phyloP scores from a whole-genome alignment of 2,113 vertebrate species.

The Albula glossodonta region DNA sequence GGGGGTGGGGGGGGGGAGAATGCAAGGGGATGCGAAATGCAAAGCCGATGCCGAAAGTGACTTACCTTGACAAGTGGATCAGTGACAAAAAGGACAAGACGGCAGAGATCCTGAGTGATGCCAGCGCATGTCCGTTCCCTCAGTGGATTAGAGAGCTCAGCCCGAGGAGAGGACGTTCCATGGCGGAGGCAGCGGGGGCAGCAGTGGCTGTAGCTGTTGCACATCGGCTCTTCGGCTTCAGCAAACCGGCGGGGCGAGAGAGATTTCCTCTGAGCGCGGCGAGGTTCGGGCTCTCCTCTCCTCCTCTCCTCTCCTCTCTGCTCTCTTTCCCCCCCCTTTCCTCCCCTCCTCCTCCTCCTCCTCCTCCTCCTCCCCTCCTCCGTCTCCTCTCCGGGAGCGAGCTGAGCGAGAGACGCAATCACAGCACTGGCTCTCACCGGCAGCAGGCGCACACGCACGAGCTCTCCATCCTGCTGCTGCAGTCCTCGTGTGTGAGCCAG shows the following conservation, averaged over 20 bases:
- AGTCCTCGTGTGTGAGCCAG: constrained; percentile 53
- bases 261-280: constrained; percentile 46
- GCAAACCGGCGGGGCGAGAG: constrained; percentile 41
- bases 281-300: constrained; percentile 52
- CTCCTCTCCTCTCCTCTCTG: constrained; percentile 55
- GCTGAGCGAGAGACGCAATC: neutral
- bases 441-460: constrained; percentile 55
- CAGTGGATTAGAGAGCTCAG: constrained; percentile 41
- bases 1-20: no score
- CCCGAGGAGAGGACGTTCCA: constrained; percentile 52
- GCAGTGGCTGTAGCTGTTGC: constrained; percentile 54
- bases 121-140: constrained; percentile 58
- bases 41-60: constrained; percentile 30
- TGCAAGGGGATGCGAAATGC: neutral
- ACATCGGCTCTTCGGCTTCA: constrained; percentile 55
- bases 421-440: constrained; percentile 30
- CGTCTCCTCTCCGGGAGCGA: neutral
- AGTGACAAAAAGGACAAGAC: constrained; percentile 58
- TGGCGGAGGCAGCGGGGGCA: constrained; percentile 43
- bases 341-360: neutral
- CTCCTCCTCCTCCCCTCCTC: neutral
- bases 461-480: constrained; percentile 63
- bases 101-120: constrained; percentile 52
- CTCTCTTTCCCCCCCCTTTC: constrained; percentile 16
- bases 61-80: constrained; percentile 68